Conservation (phyloP, 2,113 vertebrate genomes). For the Orientallactaga bullata region DNA sequence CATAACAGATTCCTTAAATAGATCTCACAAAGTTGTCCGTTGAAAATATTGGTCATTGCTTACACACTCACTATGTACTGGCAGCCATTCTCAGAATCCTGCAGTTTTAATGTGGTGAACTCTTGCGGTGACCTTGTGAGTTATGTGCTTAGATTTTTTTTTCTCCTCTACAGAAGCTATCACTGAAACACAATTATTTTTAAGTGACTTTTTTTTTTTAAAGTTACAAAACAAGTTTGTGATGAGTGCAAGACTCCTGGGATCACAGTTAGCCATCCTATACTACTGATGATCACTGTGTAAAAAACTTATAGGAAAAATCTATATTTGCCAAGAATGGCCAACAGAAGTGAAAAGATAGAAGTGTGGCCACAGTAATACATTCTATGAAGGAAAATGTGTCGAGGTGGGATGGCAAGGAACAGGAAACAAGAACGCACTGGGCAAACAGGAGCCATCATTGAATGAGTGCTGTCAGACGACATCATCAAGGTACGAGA, state of each 20-base stretch:
- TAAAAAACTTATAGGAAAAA: neutral
- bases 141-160: neutral
- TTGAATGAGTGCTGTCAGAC: neutral
- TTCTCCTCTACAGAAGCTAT: neutral
- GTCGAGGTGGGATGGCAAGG: neutral
- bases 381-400: neutral
- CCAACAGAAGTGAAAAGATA: neutral
- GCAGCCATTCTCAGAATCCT: neutral
- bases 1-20: neutral
- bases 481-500: neutral
- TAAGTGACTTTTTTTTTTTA: neutral
- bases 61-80: neutral
- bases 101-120: neutral
- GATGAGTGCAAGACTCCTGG: neutral
- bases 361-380: neutral
- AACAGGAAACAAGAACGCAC: neutral
- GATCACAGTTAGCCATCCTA: neutral
- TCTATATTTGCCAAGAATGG: neutral
- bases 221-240: neutral
- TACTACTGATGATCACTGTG: neutral
- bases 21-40: neutral
- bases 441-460: neutral
- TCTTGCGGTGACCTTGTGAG: neutral
- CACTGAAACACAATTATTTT: neutral
- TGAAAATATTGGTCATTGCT: neutral